Percentiles rank a stretch among this genome's conserved stretches.
These are phyloP conservation scores for Leptogaster cylindrica DNA, from an alignment of 2,888 invertebrate genomes.

Conservation along the genomic window DNA sequence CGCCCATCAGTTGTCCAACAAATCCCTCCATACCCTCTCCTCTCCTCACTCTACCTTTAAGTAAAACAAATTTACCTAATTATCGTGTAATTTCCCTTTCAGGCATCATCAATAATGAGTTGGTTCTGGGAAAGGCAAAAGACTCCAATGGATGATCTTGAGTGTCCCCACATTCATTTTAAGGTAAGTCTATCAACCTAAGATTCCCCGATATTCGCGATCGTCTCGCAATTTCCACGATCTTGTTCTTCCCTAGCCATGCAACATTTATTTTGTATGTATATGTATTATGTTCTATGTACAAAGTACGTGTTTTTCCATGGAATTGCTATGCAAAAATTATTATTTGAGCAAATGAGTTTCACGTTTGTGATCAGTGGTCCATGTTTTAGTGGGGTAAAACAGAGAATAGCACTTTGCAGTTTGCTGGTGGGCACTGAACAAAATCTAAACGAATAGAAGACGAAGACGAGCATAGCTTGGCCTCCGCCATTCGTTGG, in stretches of 20 bases:
- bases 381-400: not conserved
- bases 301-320: too few species aligned
- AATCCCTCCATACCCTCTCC: not conserved
- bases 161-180: conserved; percentile 23
- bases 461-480: too few species aligned
- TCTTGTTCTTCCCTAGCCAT: too few species aligned
- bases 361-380: conserved; percentile 8
- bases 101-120: conserved; percentile 6
- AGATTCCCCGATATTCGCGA: not conserved
- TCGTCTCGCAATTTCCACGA: too few species aligned
- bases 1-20: not conserved
- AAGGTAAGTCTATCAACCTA: conserved; percentile 7
- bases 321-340: conserved; percentile 18
- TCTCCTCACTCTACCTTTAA: not conserved
- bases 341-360: conserved; percentile 22
- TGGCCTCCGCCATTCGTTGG: not conserved
- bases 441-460: too few species aligned
- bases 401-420: conserved; percentile 9
- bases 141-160: conserved; percentile 19
- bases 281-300: too few species aligned
- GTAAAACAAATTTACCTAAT: conserved; percentile 19
- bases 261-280: too few species aligned
- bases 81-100: conserved; percentile 16
- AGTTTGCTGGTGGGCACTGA: not conserved
- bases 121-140: conserved; percentile 1